phyloP scores from a whole-genome alignment of 2,888 invertebrate genomes.

The Macropis europaea region DNA sequence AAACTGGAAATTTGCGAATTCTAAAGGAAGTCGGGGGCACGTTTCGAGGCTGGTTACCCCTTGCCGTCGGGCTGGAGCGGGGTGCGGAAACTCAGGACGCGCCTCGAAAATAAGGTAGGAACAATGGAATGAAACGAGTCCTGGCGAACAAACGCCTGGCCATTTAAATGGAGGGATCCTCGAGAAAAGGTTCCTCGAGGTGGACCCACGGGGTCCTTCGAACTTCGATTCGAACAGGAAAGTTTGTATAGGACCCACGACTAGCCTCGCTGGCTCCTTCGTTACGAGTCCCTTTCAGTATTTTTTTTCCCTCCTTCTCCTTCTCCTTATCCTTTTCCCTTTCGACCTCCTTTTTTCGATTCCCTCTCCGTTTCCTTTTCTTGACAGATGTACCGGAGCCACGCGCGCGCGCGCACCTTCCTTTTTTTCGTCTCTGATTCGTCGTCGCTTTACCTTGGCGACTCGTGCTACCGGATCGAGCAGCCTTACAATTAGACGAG shows the following conservation, averaged over 20 bases:
- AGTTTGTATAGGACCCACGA: constrained; percentile 63
- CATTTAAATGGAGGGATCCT: constrained; percentile 68
- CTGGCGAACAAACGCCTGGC: constrained; percentile 65
- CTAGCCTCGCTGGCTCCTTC: constrained; percentile 48
- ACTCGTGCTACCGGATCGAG: constrained; percentile 48
- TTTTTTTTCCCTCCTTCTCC: constrained; percentile 17
- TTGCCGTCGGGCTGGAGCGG: constrained; percentile 20
- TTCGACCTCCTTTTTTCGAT: constrained; percentile 23
- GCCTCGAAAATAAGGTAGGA: constrained; percentile 72
- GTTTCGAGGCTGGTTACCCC: constrained; percentile 28
- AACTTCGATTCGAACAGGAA: constrained; percentile 60
- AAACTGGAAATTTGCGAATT: constrained; percentile 62
- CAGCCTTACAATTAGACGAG: constrained; percentile 54
- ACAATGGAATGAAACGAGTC: constrained; percentile 69
- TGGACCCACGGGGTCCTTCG: constrained; percentile 60
- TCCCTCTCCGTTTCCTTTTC: constrained; percentile 17
- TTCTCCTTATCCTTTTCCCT: constrained; percentile 25
- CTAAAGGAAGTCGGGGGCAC: constrained; percentile 33
- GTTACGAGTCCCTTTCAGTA: constrained; percentile 46
- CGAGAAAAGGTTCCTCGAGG: constrained; percentile 58
- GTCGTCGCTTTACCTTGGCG: constrained; percentile 15
- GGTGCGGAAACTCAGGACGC: constrained; percentile 53
- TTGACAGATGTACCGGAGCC: constrained; percentile 63
- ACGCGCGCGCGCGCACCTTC: constrained; percentile 34
- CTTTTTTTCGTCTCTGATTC: constrained; percentile 8